phyloP scores from a whole-genome alignment of 2,797 vertebrate genomes.

The Netta rufina region DNA sequence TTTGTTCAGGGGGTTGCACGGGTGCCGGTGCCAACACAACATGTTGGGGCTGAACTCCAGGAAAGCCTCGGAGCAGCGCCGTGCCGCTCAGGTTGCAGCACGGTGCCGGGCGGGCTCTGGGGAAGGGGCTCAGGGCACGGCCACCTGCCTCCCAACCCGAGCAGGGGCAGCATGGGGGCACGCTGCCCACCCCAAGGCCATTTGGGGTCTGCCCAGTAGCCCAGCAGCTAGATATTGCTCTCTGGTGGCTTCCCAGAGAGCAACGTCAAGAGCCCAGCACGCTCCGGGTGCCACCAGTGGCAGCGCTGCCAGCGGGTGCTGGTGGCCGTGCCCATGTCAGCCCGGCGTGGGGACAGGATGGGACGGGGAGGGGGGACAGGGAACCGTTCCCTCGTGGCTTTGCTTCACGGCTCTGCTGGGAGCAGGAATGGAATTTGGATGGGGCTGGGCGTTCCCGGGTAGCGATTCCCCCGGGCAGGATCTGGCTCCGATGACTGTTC shows the following conservation, averaged over 20 bases:
- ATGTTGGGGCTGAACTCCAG: conserved; percentile 59
- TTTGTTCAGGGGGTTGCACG: neutral
- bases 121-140: neutral
- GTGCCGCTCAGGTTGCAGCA: conserved; percentile 7
- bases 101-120: neutral
- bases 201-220: neutral
- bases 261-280: neutral
- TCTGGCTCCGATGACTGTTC: conserved; percentile 68
- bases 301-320: neutral
- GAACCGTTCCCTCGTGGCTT: neutral
- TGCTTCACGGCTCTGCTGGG: neutral
- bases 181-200: neutral
- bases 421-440: conserved; percentile 65
- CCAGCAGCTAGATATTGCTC: neutral
- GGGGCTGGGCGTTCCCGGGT: conserved; percentile 59
- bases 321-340: neutral
- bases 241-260: neutral
- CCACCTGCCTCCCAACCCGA: neutral
- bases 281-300: neutral
- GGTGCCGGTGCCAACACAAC: conserved; percentile 43
- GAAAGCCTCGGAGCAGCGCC: conserved; percentile 45
- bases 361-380: neutral
- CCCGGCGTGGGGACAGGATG: neutral
- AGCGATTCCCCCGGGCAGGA: conserved; percentile 56
- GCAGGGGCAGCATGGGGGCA: neutral